Evolutionary conservation across 2,888 invertebrate genomes (phyloP).

Genomic region (Polyommatus icarus): DNA sequence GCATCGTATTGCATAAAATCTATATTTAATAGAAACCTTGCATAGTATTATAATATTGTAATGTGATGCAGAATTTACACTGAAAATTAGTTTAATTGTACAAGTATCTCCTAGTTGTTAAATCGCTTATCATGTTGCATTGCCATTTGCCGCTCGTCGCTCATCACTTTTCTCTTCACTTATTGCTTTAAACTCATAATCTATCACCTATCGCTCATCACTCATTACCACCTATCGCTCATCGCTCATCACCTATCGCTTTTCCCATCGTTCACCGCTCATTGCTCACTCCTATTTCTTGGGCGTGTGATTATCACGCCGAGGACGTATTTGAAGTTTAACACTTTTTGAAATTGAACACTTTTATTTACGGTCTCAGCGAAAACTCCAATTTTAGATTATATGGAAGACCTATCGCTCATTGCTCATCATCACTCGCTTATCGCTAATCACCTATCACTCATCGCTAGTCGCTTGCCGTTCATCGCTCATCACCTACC

Average conservation of each 20-base stretch:
- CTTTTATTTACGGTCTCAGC: slow-evolving; percentile 48
- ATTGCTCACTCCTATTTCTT: not conserved
- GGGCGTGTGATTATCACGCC: not conserved
- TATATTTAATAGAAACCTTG: slow-evolving; percentile 5
- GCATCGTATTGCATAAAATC: slow-evolving; percentile 22
- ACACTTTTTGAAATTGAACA: no score
- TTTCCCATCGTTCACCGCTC: no score
- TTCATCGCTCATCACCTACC: no score
- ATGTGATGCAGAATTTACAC: not conserved
- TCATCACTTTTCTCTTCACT: not conserved
- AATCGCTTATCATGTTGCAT: not conserved
- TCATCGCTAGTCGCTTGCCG: no score
- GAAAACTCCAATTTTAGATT: slow-evolving; percentile 42
- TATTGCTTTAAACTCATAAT: no score
- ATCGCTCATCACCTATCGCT: no score
- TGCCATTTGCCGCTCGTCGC: not conserved
- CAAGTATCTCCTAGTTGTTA: not conserved
- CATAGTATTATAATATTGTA: not conserved
- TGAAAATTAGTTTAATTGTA: not conserved
- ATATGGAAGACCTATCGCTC: slow-evolving; percentile 29
- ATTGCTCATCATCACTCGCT: no score
- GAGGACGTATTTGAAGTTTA: slow-evolving; percentile 59
- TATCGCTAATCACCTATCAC: not conserved
- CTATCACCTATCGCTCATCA: not conserved
- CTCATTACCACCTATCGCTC: not conserved